Conservation (phyloP, 2,888 invertebrate genomes). For the Fissipunctia ypsillon region DNA sequence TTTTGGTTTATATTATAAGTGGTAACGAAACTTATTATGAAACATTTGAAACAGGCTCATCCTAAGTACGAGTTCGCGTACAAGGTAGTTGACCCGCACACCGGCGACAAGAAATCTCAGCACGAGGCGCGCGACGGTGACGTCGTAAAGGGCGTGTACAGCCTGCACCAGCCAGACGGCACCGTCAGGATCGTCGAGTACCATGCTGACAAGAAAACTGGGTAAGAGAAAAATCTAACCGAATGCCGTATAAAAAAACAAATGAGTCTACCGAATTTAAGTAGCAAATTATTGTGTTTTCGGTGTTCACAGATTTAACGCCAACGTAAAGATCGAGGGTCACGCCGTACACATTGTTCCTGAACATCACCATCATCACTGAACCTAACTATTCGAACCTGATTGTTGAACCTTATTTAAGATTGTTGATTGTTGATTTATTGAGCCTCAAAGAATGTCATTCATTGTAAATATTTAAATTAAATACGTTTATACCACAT, state of each 20-base stretch:
- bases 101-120: conserved; percentile 82
- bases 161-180: conserved; percentile 85
- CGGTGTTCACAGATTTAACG: conserved; percentile 50
- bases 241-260: background rate
- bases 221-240: conserved; percentile 29
- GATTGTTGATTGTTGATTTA: conserved; percentile 12
- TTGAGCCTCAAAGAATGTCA: conserved; percentile 19
- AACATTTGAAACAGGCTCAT: conserved; percentile 65
- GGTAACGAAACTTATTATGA: background rate
- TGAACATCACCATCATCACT: conserved; percentile 63
- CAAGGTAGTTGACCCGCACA: conserved; percentile 84
- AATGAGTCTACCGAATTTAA: background rate
- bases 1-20: background rate
- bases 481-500: conserved; percentile 24
- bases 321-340: conserved; percentile 57
- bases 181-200: conserved; percentile 84
- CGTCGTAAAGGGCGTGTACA: conserved; percentile 82
- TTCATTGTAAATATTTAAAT: conserved; percentile 30
- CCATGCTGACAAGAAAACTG: conserved; percentile 75
- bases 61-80: conserved; percentile 85
- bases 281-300: conserved; percentile 18
- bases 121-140: conserved; percentile 77
- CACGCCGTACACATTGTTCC: conserved; percentile 67
- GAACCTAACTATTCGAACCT: background rate
- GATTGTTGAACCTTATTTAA: conserved; percentile 14